These are phyloP conservation scores for Drosophila cyrtoloma DNA, from an alignment of 2,888 invertebrate genomes.

Conservation along the genomic window DNA sequence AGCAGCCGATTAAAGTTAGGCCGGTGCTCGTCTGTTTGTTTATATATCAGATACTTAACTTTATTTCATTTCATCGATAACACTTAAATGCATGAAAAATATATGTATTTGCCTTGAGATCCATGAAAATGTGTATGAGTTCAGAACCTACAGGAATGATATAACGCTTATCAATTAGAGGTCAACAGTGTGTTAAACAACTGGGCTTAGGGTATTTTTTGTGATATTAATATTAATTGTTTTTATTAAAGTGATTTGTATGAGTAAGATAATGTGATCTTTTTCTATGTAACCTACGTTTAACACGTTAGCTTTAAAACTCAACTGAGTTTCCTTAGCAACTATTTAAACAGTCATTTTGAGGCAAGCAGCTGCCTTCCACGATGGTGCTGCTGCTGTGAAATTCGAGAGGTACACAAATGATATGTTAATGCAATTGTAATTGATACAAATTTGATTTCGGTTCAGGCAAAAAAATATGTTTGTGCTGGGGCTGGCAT, in stretches of 20 bases:
- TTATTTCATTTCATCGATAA: background rate
- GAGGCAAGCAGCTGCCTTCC: conserved; percentile 40
- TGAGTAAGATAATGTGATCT: background rate
- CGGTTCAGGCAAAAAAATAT: conserved; percentile 60
- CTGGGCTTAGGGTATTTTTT: background rate
- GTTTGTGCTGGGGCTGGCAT: conserved; percentile 47
- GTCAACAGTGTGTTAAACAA: background rate
- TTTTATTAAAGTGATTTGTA: background rate
- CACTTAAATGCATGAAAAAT: background rate
- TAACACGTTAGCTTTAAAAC: conserved; percentile 17
- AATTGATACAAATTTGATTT: conserved; percentile 83
- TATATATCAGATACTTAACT: background rate
- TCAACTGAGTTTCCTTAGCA: conserved; percentile 11
- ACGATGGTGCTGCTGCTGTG: conserved; percentile 16
- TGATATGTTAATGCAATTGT: conserved; percentile 81
- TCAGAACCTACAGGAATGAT: background rate
- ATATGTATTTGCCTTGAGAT: background rate
- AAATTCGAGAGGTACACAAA: conserved; percentile 70
- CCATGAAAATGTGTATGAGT: background rate
- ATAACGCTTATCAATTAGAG: background rate
- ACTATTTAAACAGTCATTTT: conserved; percentile 58
- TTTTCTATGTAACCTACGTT: background rate
- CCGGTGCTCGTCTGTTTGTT: background rate
- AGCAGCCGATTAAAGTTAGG: fast-evolving
- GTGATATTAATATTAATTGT: background rate